A percentile compares a stretch with the other conserved stretches of the same genome.
Evolutionary conservation across 2,113 vertebrate species (phyloP).

Genomic region (Craseonycteris thonglongyai): DNA sequence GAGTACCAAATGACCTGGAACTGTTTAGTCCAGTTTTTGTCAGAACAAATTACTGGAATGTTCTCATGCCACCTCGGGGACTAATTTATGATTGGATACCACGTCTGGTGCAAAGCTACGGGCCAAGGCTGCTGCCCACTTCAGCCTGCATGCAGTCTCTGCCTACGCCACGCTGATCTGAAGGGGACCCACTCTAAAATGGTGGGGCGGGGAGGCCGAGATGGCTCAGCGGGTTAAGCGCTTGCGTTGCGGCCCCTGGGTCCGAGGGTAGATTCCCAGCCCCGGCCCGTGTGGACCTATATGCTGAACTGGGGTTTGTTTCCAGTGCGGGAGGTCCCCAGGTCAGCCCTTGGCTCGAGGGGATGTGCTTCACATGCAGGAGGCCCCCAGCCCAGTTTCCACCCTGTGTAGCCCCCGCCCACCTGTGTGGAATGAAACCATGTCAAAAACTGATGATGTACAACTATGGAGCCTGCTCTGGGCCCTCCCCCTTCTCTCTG

Average conservation of each 20-base stretch:
- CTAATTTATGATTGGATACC: neutral
- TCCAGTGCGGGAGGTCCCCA: too few relatives aligned
- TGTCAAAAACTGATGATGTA: neutral
- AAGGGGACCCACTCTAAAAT: neutral
- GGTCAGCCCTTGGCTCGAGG: too few relatives aligned
- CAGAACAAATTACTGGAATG: conserved; percentile 44
- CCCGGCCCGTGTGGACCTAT: too few relatives aligned
- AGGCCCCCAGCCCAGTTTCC: too few relatives aligned
- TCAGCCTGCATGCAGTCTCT: neutral
- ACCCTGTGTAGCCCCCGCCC: too few relatives aligned
- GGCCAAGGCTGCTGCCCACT: neutral
- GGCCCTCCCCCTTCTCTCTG: neutral
- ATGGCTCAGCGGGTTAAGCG: too few relatives aligned
- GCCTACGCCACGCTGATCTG: neutral
- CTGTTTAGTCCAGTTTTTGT: conserved; percentile 52
- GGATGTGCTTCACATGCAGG: too few relatives aligned
- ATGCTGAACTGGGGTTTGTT: too few relatives aligned
- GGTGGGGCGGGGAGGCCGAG: too few relatives aligned
- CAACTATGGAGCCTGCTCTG: neutral
- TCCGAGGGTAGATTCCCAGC: too few relatives aligned
- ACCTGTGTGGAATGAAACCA: too few relatives aligned
- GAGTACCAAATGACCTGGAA: conserved; percentile 58
- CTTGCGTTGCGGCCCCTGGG: too few relatives aligned
- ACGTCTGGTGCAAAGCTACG: neutral
- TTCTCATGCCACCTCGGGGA: neutral